Base-by-base conservation (phyloP, 92 coral and sea anemone genomes). In the Ricordea florida region DNA sequence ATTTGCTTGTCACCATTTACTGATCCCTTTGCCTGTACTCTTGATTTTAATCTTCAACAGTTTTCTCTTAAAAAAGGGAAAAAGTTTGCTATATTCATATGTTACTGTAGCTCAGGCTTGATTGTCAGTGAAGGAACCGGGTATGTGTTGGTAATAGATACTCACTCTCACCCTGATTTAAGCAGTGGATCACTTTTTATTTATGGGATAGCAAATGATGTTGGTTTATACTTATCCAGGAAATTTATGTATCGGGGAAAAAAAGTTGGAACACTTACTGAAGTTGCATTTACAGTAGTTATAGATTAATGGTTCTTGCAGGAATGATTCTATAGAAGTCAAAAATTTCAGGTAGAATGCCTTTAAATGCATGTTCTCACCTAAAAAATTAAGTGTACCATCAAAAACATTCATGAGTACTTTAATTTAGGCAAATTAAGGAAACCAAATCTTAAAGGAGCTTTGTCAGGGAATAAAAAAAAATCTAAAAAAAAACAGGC, bases 1-100 rank as follows among this genome's bases (percentile, higher is more conserved):
- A 51, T 61, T 61, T 61, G 68, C 49, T 21, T 61, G 13, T 61
- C 68, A 14, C 49, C 68, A 22, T 37, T 35, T 22, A 61, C 29
- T 61, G 68, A 61, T 37, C 68, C 68, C n/a, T 61, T 61, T 61
- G 10, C 50, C 2, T 61, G 68, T 24, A 38, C 68, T 61, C 42
- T 61, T 5, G 11, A 10, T 40, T 40, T n/a, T 38, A 61, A 61
- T 61, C 68, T 61, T 61, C 4, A 9, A 22, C 68, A 61, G 68
- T 37, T 61, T 40, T 61, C 68, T 35, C 34, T 61, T 16, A 7
- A 37, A 9, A 37, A 22, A 38, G 68, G 68, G 33, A 17, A 61
- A 40, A 4, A 61, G 22, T 61, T 61, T 61, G 51, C 68, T 38
- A 35, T 61, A 4, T 61, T 61, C 27, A 37, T 36, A 18, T 59